Base-by-base conservation (phyloP, 2,888 invertebrate species). In the Erpobdella octoculata region DNA sequence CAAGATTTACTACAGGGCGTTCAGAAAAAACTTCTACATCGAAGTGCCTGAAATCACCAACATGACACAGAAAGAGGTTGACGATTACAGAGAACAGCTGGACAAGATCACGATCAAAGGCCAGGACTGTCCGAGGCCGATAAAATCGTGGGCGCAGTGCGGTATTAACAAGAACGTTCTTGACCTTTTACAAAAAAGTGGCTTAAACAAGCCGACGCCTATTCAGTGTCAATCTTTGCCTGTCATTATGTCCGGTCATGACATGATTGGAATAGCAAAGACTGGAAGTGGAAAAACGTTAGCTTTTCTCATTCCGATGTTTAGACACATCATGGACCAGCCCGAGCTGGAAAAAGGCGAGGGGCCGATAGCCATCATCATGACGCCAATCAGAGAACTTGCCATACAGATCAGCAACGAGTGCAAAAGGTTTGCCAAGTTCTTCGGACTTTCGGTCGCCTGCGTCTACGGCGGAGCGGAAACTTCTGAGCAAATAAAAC, bases 391-490 rank as follows among this genome's bases (percentile, higher is more conserved):
- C 0, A 87, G 98, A 74, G 98, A 98, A 81, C 87, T 98, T 1
- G 97, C 97, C 80, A 93, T 98, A 91, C 98, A 98, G 85, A 99
- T 98, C 71, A 93, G 93, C 62, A 91, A 88, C 77, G 98, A 99
- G 79, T 93, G 94, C 72, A 91, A 90, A 77, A 93, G 91, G 82
- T 98, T 98, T 80, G 90, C 92, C 0, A 95, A 94, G 80, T 89
- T 91, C 0, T 77, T 84, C 35, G 89, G 89, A 1, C 82, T 98
- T 74, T 88, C 90, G 53, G 91, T 91, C 0, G 97, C 95, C 0
- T 97, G 96, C 81, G 97, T 98, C 0, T 99, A 98, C 80, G 98
- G 98, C 15, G 98, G 98, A 3, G 97, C 97, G 0, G 97, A 95
- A 0, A 93, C 93, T 75, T 92, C 92, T 0, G 93, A 93, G 82